Percentiles rank a stretch among this genome's conserved stretches.
Conservation (phyloP, 2,797 vertebrate species). For the Psittacula echo region DNA sequence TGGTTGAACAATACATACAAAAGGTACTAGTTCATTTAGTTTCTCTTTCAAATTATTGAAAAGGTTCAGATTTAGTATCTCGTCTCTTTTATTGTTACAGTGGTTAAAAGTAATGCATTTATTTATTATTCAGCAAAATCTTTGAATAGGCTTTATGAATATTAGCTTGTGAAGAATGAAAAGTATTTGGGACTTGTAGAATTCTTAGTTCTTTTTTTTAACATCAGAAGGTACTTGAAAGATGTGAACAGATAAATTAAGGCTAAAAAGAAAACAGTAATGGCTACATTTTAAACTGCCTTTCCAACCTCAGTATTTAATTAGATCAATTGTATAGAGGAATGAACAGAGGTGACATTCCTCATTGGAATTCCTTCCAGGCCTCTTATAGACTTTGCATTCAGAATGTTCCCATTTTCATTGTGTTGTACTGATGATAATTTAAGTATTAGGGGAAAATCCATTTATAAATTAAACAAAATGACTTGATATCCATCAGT, state of each 20-base stretch:
- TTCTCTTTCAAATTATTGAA: slow-evolving; percentile 77
- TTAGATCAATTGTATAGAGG: slow-evolving; percentile 90
- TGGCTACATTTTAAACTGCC: slow-evolving; percentile 87
- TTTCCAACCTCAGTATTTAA: slow-evolving; percentile 89
- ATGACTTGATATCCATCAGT: slow-evolving; percentile 99
- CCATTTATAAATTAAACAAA: slow-evolving; percentile 99
- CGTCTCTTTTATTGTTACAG: slow-evolving; percentile 73
- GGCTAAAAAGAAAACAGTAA: slow-evolving; percentile 85
- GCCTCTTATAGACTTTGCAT: slow-evolving; percentile 92
- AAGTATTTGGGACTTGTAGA: slow-evolving; percentile 77
- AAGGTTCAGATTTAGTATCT: slow-evolving; percentile 73
- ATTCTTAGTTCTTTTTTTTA: slow-evolving; percentile 75
- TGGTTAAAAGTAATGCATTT: slow-evolving; percentile 76
- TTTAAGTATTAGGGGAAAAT: slow-evolving; percentile 99
- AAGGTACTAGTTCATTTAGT: slow-evolving; percentile 76
- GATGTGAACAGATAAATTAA: slow-evolving; percentile 87
- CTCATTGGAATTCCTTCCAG: slow-evolving; percentile 94
- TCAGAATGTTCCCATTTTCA: slow-evolving; percentile 95
- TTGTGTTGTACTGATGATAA: slow-evolving; percentile 98
- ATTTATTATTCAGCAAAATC: slow-evolving; percentile 81
- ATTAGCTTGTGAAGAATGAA: slow-evolving; percentile 78
- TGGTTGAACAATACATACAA: slow-evolving; percentile 75
- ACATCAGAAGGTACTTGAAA: slow-evolving; percentile 83
- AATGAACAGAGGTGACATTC: slow-evolving; percentile 90
- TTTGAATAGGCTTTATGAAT: slow-evolving; percentile 76